Base-by-base conservation (phyloP, 1,140 invertebrate species). In the Harlomillsia oculata region DNA sequence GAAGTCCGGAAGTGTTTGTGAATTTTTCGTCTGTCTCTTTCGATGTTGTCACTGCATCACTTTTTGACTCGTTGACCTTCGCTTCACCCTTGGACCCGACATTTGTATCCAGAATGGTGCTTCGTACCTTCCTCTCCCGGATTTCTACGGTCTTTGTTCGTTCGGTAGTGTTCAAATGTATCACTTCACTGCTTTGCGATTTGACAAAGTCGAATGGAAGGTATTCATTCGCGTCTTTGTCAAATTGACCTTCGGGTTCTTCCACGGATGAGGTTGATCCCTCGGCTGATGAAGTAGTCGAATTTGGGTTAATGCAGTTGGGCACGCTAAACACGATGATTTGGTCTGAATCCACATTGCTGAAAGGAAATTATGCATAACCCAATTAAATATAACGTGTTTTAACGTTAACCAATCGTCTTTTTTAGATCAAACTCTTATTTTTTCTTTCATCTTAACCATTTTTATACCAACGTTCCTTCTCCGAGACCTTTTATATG, bases 251-350 rank as follows among this genome's bases (percentile, higher is more conserved):
- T 50, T 20, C 45, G 20, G 36, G 18, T 29, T 48, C 34, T 48
- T 11, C 45, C 45, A 20, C 21, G 18, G 8, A 48, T 32, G 14
- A 8, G 29, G 3, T 48, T 9, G 28, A 16, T 48, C 13, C 25
- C 34, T 48, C 34, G 5, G 28, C n/a, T 9, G 45, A 21, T n/a
- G 28, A 32, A 30, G 45, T 48, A 28, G 29, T 18, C 25, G 45
- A 48, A 32, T 45, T 50, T n/a, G 41, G 26, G 36, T 61, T 44
- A 45, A 14, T 41, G 41, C 63, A 64, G 21, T 49, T 43, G 4
- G 48, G 48, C 30, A 61, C 56, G 28, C 29, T 65, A 20, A 52
- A 49, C 18, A 65, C 34, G 13, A 65, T 39, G n/a, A 65, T 54
- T 59, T 65, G 63, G 1, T 48, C 52, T 16, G 46, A 30, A n/a